These are phyloP conservation scores for Podarcis muralis DNA, from an alignment of 2,113 vertebrate species.

Conservation along the genomic window DNA sequence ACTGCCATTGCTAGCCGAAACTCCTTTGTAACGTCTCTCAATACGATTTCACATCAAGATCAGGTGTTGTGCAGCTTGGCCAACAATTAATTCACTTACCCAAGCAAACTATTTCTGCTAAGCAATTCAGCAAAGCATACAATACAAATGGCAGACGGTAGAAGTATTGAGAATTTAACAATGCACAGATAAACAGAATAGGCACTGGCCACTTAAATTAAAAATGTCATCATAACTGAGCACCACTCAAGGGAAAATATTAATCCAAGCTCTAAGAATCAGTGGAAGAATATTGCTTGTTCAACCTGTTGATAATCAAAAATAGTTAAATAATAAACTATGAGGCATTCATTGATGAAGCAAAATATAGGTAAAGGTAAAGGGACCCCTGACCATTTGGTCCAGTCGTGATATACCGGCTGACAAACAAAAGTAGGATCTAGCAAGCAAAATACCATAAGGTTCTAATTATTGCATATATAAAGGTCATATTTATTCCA, in stretches of 20 bases:
- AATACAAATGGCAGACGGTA: neutral
- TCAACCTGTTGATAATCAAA: constrained; percentile 2
- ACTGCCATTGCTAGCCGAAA: neutral
- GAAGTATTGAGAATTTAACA: neutral
- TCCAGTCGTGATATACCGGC: neutral
- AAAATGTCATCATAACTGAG: neutral
- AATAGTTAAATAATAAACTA: neutral
- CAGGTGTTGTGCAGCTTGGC: neutral
- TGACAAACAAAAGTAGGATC: constrained; percentile 1
- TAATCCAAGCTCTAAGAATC: constrained; percentile 3
- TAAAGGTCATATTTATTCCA: neutral
- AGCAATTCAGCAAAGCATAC: neutral
- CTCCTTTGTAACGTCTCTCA: neutral
- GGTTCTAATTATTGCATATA: neutral
- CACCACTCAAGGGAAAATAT: neutral
- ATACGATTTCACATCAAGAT: neutral
- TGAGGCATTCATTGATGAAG: neutral
- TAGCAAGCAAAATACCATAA: neutral
- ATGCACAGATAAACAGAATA: constrained; percentile 6
- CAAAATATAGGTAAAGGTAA: neutral
- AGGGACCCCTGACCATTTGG: too few relatives aligned
- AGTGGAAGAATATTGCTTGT: neutral
- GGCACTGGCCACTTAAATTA: neutral
- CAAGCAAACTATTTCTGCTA: neutral
- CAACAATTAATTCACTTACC: constrained; percentile 8